Percentiles rank a stretch among this genome's conserved stretches.
These are phyloP conservation scores for Amiota mariae DNA, from an alignment of 2,888 invertebrate species.

Conservation along the genomic window DNA sequence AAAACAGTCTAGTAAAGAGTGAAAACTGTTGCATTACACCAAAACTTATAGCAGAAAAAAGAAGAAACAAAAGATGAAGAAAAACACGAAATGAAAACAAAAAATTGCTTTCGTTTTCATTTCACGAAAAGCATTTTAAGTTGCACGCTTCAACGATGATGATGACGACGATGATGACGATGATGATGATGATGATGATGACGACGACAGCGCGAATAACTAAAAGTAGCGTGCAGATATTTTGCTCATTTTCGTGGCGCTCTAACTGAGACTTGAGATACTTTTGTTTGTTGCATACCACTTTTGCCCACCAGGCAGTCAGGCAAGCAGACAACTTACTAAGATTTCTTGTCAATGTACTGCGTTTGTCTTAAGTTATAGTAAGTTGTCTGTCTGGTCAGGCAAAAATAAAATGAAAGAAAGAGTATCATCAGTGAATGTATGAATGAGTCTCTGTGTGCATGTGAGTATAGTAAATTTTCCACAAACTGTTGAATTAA, in stretches of 20 bases:
- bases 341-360: no score
- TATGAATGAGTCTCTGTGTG: not conserved
- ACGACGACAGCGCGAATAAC: constrained; percentile 45
- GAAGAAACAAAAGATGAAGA: not conserved
- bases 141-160: constrained; percentile 37
- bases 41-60: not conserved
- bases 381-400: constrained; percentile 2
- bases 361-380: no score
- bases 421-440: not conserved
- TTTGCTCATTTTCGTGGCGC: not conserved
- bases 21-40: constrained; percentile 50
- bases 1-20: constrained; percentile 42
- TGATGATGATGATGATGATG: constrained; percentile 8
- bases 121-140: constrained; percentile 33
- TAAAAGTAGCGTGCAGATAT: constrained; percentile 22
- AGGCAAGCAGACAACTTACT: not conserved
- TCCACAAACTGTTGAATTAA: constrained; percentile 62
- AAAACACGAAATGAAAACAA: constrained; percentile 53
- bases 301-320: not conserved
- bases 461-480: constrained; percentile 57
- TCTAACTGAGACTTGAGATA: no score
- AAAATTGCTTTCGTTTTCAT: constrained; percentile 59
- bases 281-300: not conserved
- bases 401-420: not conserved
- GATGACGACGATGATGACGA: constrained; percentile 35